These are phyloP conservation scores for Linnaemya tessellans DNA, from an alignment of 2,888 invertebrate species.

Conservation along the genomic window DNA sequence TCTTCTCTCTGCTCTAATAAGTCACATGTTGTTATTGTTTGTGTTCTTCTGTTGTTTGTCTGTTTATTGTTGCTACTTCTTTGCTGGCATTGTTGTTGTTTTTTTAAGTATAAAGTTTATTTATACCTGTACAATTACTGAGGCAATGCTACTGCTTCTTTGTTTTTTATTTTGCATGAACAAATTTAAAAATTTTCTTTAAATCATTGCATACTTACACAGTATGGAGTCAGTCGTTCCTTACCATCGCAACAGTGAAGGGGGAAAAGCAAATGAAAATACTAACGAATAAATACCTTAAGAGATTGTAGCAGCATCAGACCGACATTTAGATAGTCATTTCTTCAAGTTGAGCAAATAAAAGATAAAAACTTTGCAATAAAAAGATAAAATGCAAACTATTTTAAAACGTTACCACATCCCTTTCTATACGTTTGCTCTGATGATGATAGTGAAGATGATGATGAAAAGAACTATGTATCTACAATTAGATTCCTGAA, in stretches of 20 bases:
- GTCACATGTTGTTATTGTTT: conserved; percentile 70
- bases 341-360: conserved; percentile 63
- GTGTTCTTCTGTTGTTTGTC: conserved; percentile 31
- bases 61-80: conserved; percentile 44
- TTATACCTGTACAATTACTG: conserved; percentile 21
- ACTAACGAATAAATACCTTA: not conserved
- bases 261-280: not conserved
- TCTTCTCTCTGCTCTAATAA: conserved; percentile 67
- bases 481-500: conserved; percentile 36
- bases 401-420: conserved; percentile 52
- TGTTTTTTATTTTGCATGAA: conserved; percentile 14
- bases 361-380: conserved; percentile 28
- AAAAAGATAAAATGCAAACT: conserved; percentile 45
- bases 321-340: conserved; percentile 23
- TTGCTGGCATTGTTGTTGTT: not conserved
- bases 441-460: conserved; percentile 25
- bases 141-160: conserved; percentile 42
- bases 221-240: conserved; percentile 15
- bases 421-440: not conserved
- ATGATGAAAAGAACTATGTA: conserved; percentile 17
- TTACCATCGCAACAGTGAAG: conserved; percentile 21
- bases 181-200: conserved; percentile 47
- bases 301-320: conserved; percentile 12
- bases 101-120: not conserved
- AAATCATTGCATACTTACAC: conserved; percentile 32